A percentile compares a stretch with the other conserved stretches of the same genome.
These are phyloP conservation scores for Polypterus senegalus DNA, from an alignment of 2,113 vertebrate genomes.

Conservation along the genomic window DNA sequence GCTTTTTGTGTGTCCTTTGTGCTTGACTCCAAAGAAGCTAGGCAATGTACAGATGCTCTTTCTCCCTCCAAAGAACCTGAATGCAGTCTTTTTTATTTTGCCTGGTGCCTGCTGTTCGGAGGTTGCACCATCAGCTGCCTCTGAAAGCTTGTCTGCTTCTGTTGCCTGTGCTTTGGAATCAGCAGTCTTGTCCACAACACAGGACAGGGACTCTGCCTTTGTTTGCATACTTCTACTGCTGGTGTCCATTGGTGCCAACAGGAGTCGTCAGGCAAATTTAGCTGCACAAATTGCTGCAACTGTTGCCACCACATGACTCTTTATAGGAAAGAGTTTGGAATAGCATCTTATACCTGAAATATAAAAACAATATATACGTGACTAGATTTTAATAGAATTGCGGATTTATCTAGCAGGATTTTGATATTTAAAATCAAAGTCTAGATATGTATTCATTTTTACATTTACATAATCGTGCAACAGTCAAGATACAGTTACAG, in stretches of 20 bases:
- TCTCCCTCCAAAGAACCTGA: conserved; percentile 84
- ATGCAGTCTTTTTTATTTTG: conserved; percentile 74
- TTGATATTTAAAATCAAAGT: too few relatives aligned
- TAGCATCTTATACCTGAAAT: conserved; percentile 29
- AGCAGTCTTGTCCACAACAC: conserved; percentile 23
- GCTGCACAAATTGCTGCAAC: conserved; percentile 8
- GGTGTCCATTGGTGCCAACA: conserved; percentile 53
- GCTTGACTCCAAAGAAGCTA: conserved; percentile 76
- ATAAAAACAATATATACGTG: conserved; percentile 14
- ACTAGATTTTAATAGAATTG: too few relatives aligned
- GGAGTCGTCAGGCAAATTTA: conserved; percentile 16
- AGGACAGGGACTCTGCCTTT: conserved; percentile 24
- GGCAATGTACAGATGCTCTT: conserved; percentile 84
- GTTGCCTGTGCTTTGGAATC: conserved; percentile 26
- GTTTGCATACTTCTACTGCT: conserved; percentile 33
- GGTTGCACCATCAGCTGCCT: conserved; percentile 19
- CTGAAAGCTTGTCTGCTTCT: conserved; percentile 30
- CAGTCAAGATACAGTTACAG: background rate
- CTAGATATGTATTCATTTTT: too few relatives aligned
- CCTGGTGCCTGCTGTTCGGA: conserved; percentile 47
- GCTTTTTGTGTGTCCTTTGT: conserved; percentile 61
- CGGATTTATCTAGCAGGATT: too few relatives aligned
- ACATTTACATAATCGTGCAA: too few relatives aligned
- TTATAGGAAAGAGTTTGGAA: conserved; percentile 4
- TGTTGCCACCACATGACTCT: background rate